These are phyloP conservation scores for Teleogryllus occipitalis DNA, from an alignment of 1,140 invertebrate genomes.

Conservation along the genomic window DNA sequence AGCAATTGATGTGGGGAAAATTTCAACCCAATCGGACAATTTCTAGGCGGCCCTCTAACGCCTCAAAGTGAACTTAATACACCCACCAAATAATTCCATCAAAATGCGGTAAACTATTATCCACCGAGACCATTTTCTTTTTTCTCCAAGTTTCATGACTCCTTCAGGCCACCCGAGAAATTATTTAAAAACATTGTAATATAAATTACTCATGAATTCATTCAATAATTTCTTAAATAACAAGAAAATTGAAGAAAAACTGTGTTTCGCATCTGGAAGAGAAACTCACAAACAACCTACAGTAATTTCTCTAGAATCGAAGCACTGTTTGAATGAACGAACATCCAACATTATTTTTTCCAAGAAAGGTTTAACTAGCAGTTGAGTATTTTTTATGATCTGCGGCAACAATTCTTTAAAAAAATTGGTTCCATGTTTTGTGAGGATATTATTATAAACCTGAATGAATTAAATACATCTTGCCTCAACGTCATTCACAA, in stretches of 20 bases:
- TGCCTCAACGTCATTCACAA: conserved; percentile 32
- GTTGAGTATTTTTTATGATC: neutral
- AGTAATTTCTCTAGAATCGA: neutral
- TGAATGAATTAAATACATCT: conserved; percentile 34
- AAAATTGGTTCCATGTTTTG: conserved; percentile 24
- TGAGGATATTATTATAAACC: conserved; percentile 30
- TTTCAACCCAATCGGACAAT: too few relatives aligned
- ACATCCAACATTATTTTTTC: neutral
- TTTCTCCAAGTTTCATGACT: too few relatives aligned
- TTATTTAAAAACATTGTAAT: neutral
- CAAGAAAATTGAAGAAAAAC: conserved; percentile 2
- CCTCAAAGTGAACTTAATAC: too few relatives aligned
- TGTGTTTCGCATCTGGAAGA: neutral
- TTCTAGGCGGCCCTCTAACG: too few relatives aligned
- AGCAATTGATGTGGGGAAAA: too few relatives aligned
- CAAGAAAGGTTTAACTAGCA: conserved; percentile 6
- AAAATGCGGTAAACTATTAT: too few relatives aligned
- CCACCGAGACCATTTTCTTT: too few relatives aligned
- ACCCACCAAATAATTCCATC: too few relatives aligned
- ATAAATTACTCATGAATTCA: neutral
- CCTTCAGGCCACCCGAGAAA: neutral
- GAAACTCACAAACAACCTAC: neutral
- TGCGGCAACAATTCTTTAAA: conserved; percentile 27
- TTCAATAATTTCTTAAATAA: neutral
- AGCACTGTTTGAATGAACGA: neutral